phyloP scores from a whole-genome alignment of 2,113 vertebrate species.

The Pollimyrus isidori region DNA sequence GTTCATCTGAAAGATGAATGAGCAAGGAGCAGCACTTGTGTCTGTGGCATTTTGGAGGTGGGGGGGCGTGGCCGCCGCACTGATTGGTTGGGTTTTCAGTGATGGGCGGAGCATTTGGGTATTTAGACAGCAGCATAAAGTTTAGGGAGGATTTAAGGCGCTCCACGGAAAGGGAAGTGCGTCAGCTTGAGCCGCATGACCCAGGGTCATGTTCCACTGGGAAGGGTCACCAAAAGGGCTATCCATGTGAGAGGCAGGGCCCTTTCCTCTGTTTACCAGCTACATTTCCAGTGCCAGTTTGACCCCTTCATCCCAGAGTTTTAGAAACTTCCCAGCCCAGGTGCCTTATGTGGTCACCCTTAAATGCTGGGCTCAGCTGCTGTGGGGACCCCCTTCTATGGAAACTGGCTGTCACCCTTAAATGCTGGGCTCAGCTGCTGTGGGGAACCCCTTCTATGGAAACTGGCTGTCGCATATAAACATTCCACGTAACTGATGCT shows the following conservation, averaged over 20 bases:
- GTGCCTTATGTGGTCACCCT: background rate
- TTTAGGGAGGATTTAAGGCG: background rate
- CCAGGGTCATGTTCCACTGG: background rate
- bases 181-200: background rate
- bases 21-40: background rate
- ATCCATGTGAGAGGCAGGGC: background rate
- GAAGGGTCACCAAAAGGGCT: background rate
- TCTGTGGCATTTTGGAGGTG: background rate
- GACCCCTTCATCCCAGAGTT: background rate
- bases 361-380: background rate
- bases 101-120: background rate
- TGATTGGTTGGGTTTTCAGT: background rate
- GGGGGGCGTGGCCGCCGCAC: background rate
- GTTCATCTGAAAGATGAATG: background rate
- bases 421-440: background rate
- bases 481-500: background rate
- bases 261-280: background rate
- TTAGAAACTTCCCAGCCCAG: background rate
- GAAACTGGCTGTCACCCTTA: background rate
- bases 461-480: background rate
- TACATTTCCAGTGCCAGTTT: background rate
- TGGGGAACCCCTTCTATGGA: background rate
- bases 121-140: background rate
- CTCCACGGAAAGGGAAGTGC: background rate
- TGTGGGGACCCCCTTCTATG: background rate